phyloP scores from a whole-genome alignment of 2,888 invertebrate species.

The Junonia oenone region DNA sequence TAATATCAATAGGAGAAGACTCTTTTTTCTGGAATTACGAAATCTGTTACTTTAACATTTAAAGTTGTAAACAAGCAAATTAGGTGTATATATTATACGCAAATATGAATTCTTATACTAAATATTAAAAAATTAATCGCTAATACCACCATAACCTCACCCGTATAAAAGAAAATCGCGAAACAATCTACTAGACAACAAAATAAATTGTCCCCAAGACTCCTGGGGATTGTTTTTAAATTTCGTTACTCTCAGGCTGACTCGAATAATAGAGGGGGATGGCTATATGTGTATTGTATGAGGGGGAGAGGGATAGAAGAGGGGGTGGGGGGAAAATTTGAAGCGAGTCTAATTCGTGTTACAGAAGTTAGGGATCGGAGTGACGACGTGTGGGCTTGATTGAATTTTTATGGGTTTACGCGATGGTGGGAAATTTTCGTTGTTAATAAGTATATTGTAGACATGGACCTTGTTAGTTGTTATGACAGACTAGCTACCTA shows the following conservation, averaged over 20 bases:
- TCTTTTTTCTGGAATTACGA: too few species aligned
- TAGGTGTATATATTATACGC: too few species aligned
- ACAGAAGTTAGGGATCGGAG: slow-evolving; percentile 3
- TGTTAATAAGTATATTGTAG: not conserved
- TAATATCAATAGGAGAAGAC: too few species aligned
- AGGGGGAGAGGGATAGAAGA: too few species aligned
- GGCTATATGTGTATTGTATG: slow-evolving; percentile 20
- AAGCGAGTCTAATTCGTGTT: slow-evolving; percentile 15
- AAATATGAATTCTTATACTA: too few species aligned
- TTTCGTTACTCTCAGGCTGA: slow-evolving; percentile 52
- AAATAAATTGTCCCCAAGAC: slow-evolving; percentile 35
- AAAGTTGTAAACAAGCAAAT: too few species aligned
- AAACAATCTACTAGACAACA: slow-evolving; percentile 38
- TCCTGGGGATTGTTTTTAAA: slow-evolving; percentile 62
- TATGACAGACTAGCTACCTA: too few species aligned
- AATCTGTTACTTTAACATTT: too few species aligned
- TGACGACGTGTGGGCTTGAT: slow-evolving; percentile 2
- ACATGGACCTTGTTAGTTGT: not conserved
- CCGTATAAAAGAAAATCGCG: slow-evolving; percentile 17
- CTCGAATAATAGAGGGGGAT: slow-evolving; percentile 33
- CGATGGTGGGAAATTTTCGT: not conserved
- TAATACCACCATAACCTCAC: slow-evolving; percentile 12
- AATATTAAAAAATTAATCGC: too few species aligned
- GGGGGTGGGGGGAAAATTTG: too few species aligned
- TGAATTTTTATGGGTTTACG: not conserved